Base-by-base conservation (phyloP, 23 tunicate species). In the Ascidia mentula region DNA sequence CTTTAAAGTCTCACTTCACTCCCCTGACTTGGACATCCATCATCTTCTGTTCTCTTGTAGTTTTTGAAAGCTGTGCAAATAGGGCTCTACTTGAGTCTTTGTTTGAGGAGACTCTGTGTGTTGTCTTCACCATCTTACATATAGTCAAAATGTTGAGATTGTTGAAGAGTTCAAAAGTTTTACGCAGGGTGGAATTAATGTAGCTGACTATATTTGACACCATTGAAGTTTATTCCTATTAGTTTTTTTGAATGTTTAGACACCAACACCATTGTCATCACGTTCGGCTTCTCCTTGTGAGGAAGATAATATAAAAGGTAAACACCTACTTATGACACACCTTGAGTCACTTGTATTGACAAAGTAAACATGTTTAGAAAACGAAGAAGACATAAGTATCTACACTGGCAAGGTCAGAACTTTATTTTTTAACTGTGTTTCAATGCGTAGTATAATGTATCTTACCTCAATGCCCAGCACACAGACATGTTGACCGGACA, bases 401-500 rank as follows among this genome's bases (percentile, higher is more conserved):
- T 5, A 53, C 65, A 26, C 65, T 9, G 65, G 24, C 2, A 53
- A 53, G 65, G 65, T 53, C 22, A 53, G 24, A n/a, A n/a, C n/a
- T n/a, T n/a, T n/a, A n/a, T n/a, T n/a, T n/a, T n/a, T n/a, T n/a
- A n/a, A n/a, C n/a, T n/a, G n/a, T n/a, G n/a, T n/a, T n/a, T n/a
- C n/a, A n/a, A n/a, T n/a, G n/a, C n/a, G 24, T 9, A 6, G 65
- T 9, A 26, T 20, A 5, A 53, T 20, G 13, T 53, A 3, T 42
- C 15, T 42, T 35, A 18, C 38, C 22, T 36, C 13, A 20, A 24
- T 77, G 15, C 31, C 0, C 40, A 83, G 87, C 32, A 38, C 33
- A 65, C 76, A 9, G 87, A 83, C 36, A 83, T 83, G 87, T 40
- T 83, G n/a, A 83, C 73, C 31, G 87, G 87, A 38, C 34, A 37